Evolutionary conservation across 2,113 vertebrate species (phyloP).

Genomic region (Ptilorrhoa leucosticta): DNA sequence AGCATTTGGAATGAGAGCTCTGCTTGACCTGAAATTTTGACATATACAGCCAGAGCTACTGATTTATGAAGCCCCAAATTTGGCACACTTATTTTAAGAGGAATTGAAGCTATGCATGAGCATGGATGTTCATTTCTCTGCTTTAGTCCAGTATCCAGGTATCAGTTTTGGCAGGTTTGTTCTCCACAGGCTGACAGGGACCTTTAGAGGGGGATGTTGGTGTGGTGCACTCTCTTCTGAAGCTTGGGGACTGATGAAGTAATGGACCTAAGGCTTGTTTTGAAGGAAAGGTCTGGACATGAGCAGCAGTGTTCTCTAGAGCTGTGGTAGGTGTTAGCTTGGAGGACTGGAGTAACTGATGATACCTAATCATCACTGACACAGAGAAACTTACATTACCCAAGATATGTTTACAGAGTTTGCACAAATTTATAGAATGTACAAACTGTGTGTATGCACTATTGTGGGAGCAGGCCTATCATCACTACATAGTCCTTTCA

Average conservation of each 20-base stretch:
- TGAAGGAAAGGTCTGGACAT: not conserved
- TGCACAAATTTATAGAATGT: not conserved
- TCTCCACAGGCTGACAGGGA: not conserved
- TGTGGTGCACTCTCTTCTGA: not conserved
- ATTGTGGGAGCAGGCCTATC: accelerated
- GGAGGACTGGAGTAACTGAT: not conserved
- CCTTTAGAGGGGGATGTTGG: not conserved
- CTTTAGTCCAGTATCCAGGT: not conserved
- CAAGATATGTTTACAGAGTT: not conserved
- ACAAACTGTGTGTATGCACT: not conserved
- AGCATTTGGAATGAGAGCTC: not conserved
- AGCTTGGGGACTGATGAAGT: not conserved
- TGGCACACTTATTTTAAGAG: not conserved
- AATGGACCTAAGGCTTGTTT: not conserved
- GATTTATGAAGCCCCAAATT: not conserved
- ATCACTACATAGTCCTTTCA: not conserved
- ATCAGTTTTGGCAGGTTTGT: not conserved
- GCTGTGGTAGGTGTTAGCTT: not conserved
- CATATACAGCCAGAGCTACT: not conserved
- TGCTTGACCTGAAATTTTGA: not conserved
- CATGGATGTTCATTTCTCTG: not conserved
- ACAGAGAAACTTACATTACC: not conserved
- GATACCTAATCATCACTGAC: not conserved
- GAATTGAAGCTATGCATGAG: not conserved
- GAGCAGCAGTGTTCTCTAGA: not conserved